Base-by-base conservation (phyloP, 64 coral and sea anemone genomes). In the Anthopleura sola region DNA sequence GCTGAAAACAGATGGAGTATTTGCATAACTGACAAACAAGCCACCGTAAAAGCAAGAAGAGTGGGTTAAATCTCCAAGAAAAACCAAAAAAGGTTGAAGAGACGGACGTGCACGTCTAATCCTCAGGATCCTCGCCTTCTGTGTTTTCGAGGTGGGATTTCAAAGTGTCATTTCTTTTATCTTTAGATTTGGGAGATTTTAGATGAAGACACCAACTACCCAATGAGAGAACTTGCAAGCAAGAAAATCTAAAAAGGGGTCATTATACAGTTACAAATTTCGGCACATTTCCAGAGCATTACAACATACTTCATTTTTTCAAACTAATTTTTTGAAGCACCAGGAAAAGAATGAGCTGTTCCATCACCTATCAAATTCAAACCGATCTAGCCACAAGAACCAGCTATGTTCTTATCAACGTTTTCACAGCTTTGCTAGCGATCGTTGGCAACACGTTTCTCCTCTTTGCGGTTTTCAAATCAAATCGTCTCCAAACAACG, bases 371-470 rank as follows among this genome's bases (percentile, higher is more conserved):
- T 71, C 26, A 4, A 71, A 31, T 71, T 33, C 66, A 71, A 29
- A 16, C 26, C 34, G 66, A 71, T 71, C 24, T 71, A 13, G 66
- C 66, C 66, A 34, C 29, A 17, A 71, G 66, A 34, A 34, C 14
- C 2, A 71, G 2, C 28, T 71, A 71, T 15, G 11, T 71, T 71
- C 66, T 71, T 71, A 15, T 31, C 11, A 71, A 71, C 66, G 66
- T 71, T 34, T 28, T 71, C 16, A 29, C 28, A 3, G 66, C 66
- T 5, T 49, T 88, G 86, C 50, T 89, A 38, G 56, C 87, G 38
- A 74, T 89, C 62, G 31, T 75, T 56, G 58, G 87, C 21, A 89
- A 89, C 32, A 1, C 8, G 11, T 56, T 89, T 31, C 55, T 89
- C 31, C 60, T 89, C 17, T 60, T 75, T n/a, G 78, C 60, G 8